Base-by-base conservation (phyloP, 1,140 invertebrate genomes). In the Tetramorium simillimum region DNA sequence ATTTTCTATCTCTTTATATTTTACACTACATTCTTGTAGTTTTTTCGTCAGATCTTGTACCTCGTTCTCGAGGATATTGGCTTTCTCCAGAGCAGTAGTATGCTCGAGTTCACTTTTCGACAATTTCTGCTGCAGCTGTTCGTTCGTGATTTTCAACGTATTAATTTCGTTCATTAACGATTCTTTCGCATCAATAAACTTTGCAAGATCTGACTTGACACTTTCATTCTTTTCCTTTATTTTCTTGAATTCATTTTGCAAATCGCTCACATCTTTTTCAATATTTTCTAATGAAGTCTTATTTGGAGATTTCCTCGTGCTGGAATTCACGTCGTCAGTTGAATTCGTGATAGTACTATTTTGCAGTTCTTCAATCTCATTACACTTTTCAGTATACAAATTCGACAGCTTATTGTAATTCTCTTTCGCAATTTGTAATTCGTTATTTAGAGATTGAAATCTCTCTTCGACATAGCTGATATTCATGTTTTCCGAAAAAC, bases 11-110 rank as follows among this genome's bases (percentile, higher is more conserved):
- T 46, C 46, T 58, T 85, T 86, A 5, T 75, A 84, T 14, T 28
- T 49, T 9, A n/a, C 10, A 6, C 77, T 89, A 56, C 73, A 63
- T 2, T 73, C 69, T 0, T 91, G 86, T 0, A 93, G 60, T 62
- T 90, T 89, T 58, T 89, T 89, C 10, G 87, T 89, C 81, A 92
- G 80, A 58, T 10, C 73, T 21, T 51, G 14, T 40, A 92, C 69
- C 33, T 93, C 88, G 46, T 85, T 89, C 56, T 92, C 89, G 6
- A 94, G 80, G 40, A 92, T 90, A 65, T 85, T 87, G 4, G 51
- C 81, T 63, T 85, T 90, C 16, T 86, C 86, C 24, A 67, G 67
- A 24, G 37, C 58, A 12, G 18, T 76, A 7, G 37, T 43, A 10
- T 18, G 21, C 12, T 18, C 49, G 9, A 56, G 12, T 21, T 90